Base-by-base conservation (phyloP, 2,888 invertebrate genomes). In the Drosophila barbarae region DNA sequence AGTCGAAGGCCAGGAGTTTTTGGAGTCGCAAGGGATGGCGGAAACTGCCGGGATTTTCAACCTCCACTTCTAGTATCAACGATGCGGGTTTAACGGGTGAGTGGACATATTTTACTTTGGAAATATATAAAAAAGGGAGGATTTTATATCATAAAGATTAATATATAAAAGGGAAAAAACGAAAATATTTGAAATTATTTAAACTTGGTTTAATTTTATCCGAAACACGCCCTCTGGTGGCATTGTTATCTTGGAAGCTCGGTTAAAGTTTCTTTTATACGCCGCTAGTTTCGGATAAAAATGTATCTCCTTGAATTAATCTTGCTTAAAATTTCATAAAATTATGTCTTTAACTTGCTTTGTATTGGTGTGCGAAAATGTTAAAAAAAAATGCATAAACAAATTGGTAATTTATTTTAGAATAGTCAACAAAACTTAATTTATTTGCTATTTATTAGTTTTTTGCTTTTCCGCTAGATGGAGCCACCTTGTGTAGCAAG, bases 21-120 rank as follows among this genome's bases (percentile, higher is more conserved):
- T 94, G 94, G 93, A 93, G 92, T 77, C 92, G 93, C 88, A 95
- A 94, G 85, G 92, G 94, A 2, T 95, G 95, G 94, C 93, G 93
- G 86, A 95, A 94, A 88, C 90, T 95, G 75, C 93, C 94, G 15
- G 93, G 93, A 30, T 93, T 95, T 84, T 93, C 93, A 58, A 93
- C 93, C 79, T 93, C 93, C 84, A 93, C 93, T 54, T 93, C 92
- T 78, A 93, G 93, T 86, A 92, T 92, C 85, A 93, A 93, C 86
- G 94, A 94, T 88, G 92, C 92, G 42, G 92, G 92, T 65, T 91
- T 92, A 53, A 63, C 79, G 87, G 94, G 94, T 94, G 89, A 93
- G 93, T 42, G 7, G 0, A 1, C 4, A 9, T 13, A 2, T 91
- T n/a, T 15, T 12, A 5, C 7, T 28, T 42, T n/a, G 1, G 5